These are phyloP conservation scores for Ennomos fuscantarius DNA, from an alignment of 2,888 invertebrate species.

Conservation along the genomic window DNA sequence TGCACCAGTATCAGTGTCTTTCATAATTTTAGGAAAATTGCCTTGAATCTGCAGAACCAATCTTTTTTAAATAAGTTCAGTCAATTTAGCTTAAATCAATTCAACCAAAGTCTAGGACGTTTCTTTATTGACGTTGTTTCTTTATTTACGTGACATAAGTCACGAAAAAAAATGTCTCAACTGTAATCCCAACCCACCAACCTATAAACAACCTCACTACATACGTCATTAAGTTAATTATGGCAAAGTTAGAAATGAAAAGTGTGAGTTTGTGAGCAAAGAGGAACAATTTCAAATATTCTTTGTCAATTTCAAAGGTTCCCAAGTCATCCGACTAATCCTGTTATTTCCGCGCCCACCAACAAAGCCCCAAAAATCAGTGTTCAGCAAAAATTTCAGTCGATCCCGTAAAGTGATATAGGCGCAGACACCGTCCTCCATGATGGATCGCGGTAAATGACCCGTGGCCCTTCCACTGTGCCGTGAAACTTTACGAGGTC, in stretches of 20 bases:
- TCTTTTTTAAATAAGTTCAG: too few relatives aligned
- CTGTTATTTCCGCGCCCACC: constrained; percentile 28
- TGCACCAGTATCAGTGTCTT: too few relatives aligned
- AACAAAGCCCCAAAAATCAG: constrained; percentile 30
- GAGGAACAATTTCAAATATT: constrained; percentile 17
- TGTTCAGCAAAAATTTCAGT: constrained; percentile 62
- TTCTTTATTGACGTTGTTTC: too few relatives aligned
- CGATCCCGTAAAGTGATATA: constrained; percentile 69
- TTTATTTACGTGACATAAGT: too few relatives aligned
- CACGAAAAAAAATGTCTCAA: too few relatives aligned
- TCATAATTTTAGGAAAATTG: too few relatives aligned
- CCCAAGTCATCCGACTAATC: constrained; percentile 26
- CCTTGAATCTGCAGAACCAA: too few relatives aligned
- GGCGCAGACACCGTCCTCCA: constrained; percentile 57
- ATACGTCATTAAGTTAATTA: too few relatives aligned
- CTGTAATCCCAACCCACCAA: too few relatives aligned
- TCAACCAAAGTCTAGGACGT: too few relatives aligned
- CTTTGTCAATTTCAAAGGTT: constrained; percentile 23
- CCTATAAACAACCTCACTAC: too few relatives aligned
- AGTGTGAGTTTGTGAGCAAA: neutral
- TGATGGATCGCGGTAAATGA: constrained; percentile 77
- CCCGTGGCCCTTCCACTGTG: constrained; percentile 57
- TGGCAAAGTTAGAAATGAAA: neutral
- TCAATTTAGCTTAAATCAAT: too few relatives aligned
- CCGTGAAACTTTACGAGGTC: constrained; percentile 67